Base-by-base conservation (phyloP, 1,140 invertebrate genomes). In the Phenacoccus solenopsis region DNA sequence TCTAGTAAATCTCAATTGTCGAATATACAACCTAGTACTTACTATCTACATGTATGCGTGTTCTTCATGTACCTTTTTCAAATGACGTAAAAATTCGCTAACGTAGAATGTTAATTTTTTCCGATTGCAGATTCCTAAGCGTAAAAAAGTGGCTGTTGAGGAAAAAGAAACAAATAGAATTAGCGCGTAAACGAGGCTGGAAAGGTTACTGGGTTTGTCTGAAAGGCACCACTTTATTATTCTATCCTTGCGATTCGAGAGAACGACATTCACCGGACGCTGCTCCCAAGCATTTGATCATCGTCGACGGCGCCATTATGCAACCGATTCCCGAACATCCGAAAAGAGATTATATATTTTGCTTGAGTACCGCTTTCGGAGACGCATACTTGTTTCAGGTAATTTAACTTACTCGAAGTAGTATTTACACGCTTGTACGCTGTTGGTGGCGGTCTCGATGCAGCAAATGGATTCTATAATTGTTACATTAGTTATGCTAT, bases 181-280 rank as follows among this genome's bases (percentile, higher is more conserved):
- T 98, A 78, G 95, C 95, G 1, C 85, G 94, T 21, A 95, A 96
- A 79, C 85, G 95, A 49, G 94, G 93, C 71, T 98, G 96, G 96
- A 97, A 97, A 80, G 92, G 93, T 67, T 98, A 98, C 80, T 98
- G 95, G 94, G 94, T 98, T 12, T 96, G 94, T 80, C 83, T 98
- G 69, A 98, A 98, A 79, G 96, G 96, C 70, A 98, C 95, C 13
- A 97, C 94, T 21, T 84, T 98, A 22, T 85, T 98, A 24, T 98
- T 98, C 81, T 98, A 97, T 80, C 93, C 94, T 1, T 96, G 94
- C 78, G 93, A 96, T 78, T 94, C 93, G 27, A 87, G 94, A 67
- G 94, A 94, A 77, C 90, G 90, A 20, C 83, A 90, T 57, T 90
- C 90, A 10, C 91, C 94, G 27, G 94, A 96, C 78, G 89, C 91